Evolutionary conservation across 2,113 vertebrate species (phyloP), one percentile per base, ranked within the genome.

Genomic region (Spea bombifrons): DNA sequence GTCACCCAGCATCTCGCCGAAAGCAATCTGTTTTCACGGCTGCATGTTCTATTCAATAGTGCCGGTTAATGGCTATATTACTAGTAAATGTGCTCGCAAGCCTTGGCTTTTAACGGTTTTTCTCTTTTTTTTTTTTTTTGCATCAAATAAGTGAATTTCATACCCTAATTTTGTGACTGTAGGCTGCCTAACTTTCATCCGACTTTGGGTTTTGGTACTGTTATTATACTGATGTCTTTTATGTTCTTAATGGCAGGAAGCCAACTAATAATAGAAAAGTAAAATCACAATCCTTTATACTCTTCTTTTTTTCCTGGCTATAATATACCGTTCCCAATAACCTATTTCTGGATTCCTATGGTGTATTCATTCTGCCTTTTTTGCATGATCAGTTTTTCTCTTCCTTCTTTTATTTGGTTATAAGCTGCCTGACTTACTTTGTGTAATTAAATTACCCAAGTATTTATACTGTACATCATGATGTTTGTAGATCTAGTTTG

Each of bases 371-470:
- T 76, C 13, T 17, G 68, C 66, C 9, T 46, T 68, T 30, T 76
- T 57, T 76, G 73, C 48, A 65, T 53, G 48, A 53, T 75, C 63
- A 66, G 49, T 48, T 76, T 48, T 50, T 64, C 46, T 16, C 16
- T 61, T 71, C 48, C 16, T 50, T 71, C 57, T 66, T 46, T 44
- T 71, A 53, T 46, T 47, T 50, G 45, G 10, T 67, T 50, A 52
- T 61, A 64, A 5, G 8, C 55, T 78, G 67, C 57, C 71, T 78
- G 75, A 71, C 67, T 71, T 78, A 47, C 47, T 78, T 15, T 44
- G 67, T 71, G 75, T 71, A 78, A 78, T 71, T 78, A 17, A 50
- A 71, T 78, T 78, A 52, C 30, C 43, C 55, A 64, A 64, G 30
- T 71, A 71, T 71, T 67, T n/a, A 69, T 78, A 76, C 66, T 61